Conservation (phyloP, 1,140 invertebrate species). For the Geopemphigus sp. region DNA sequence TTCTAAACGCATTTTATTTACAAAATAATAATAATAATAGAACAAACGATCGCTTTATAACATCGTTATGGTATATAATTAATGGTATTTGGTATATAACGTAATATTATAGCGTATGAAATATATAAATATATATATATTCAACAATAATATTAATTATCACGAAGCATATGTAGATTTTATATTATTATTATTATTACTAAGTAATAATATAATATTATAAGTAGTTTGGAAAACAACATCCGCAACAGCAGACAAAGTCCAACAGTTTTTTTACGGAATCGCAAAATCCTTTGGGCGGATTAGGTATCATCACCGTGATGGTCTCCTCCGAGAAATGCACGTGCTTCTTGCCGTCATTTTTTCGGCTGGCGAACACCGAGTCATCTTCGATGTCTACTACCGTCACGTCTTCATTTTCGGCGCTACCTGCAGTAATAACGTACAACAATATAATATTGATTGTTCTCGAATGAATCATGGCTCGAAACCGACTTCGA, state of each 20-base stretch:
- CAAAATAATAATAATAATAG: too few relatives aligned
- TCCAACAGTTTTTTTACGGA: constrained; percentile 24
- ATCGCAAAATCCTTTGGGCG: constrained; percentile 18
- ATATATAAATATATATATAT: too few relatives aligned
- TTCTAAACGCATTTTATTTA: too few relatives aligned
- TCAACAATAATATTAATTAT: constrained; percentile 25
- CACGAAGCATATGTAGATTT: background rate
- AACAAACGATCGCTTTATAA: too few relatives aligned
- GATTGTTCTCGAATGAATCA: too few relatives aligned
- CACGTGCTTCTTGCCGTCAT: constrained; percentile 45
- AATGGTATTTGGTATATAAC: too few relatives aligned
- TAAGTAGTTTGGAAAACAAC: constrained; percentile 47
- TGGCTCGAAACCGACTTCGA: too few relatives aligned
- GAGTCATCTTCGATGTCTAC: constrained; percentile 40
- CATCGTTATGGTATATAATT: too few relatives aligned
- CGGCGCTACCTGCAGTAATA: background rate
- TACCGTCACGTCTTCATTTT: constrained; percentile 35
- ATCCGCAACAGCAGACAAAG: constrained; percentile 49
- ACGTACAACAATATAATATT: background rate
- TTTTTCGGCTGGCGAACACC: constrained; percentile 14
- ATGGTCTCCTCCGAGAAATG: constrained; percentile 50
- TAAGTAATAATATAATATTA: background rate
- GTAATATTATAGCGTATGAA: too few relatives aligned
- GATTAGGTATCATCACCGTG: constrained; percentile 44
- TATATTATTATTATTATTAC: too few relatives aligned